Percentiles rank a stretch among this genome's conserved stretches.
These are phyloP conservation scores for Eremobia ochroleuca DNA, from an alignment of 2,888 invertebrate genomes.

Conservation along the genomic window DNA sequence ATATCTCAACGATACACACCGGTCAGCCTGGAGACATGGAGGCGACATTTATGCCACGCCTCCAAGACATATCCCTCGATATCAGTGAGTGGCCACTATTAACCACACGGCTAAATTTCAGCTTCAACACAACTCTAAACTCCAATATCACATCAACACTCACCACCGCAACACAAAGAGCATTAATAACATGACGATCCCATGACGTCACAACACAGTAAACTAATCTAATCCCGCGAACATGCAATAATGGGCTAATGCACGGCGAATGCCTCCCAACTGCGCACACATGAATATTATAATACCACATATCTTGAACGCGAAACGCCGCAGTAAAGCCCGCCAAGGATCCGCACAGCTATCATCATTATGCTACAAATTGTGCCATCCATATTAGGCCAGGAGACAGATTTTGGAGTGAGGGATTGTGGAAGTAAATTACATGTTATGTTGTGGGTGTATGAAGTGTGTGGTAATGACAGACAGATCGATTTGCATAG, in stretches of 20 bases:
- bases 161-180: slow-evolving; percentile 37
- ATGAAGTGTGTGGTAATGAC: slow-evolving; percentile 7
- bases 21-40: too few relatives aligned
- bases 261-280: slow-evolving; percentile 44
- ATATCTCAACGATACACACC: too few relatives aligned
- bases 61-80: too few relatives aligned
- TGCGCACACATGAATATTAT: slow-evolving; percentile 71
- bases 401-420: slow-evolving; percentile 52
- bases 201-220: slow-evolving; percentile 46
- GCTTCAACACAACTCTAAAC: background rate
- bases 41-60: too few relatives aligned
- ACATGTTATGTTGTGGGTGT: slow-evolving; percentile 1
- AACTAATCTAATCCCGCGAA: slow-evolving; percentile 52
- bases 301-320: slow-evolving; percentile 68
- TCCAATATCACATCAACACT: background rate
- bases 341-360: slow-evolving; percentile 68
- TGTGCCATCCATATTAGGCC: slow-evolving; percentile 68
- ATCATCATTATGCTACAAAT: slow-evolving; percentile 78
- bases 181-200: slow-evolving; percentile 37
- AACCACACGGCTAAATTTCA: background rate
- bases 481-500: background rate
- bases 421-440: slow-evolving; percentile 42
- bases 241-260: slow-evolving; percentile 63
- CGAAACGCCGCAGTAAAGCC: slow-evolving; percentile 65
- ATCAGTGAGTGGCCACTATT: too few relatives aligned